Base-by-base conservation (phyloP, 1,140 invertebrate genomes). In the Limonius californicus region DNA sequence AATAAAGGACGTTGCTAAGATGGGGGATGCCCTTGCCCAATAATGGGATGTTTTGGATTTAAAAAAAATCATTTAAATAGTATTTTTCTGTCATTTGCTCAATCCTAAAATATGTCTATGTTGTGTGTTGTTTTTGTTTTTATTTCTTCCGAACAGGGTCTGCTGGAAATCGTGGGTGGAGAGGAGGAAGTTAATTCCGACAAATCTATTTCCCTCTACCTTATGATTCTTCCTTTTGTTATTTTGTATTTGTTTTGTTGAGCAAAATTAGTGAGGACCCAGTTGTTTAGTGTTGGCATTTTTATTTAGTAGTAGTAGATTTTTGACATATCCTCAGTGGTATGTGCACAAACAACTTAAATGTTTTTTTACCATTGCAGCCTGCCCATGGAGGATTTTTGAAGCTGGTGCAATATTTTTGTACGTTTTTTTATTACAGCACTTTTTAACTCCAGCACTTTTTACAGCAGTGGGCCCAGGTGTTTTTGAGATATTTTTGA, bases 321-420 rank as follows among this genome's bases (percentile, higher is more conserved):
- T 75, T 76, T 76, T 76, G 75, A 72, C 72, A 76, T 75, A 75
- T 73, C 74, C 70, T 39, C 63, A 61, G 73, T 69, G 74, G 67
- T 76, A 76, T 75, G 74, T 74, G 69, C 71, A 70, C 74, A 67
- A 50, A 21, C 45, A 21, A 50, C 45, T 21, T 50, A 70, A 64
- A 12, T 55, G 57, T 66, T 62, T 73, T 72, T 76, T 75, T 74
- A 74, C 73, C 72, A 76, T 76, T 76, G 72, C 75, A 76, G 75
- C 74, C 70, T 62, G 64, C 69, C 75, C 63, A 66, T 61, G 72
- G 69, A 69, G 75, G 70, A 73, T 77, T 74, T 76, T 76, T 75
- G 70, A 71, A 67, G 68, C 68, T 70, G 71, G 70, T 68, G 65
- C 67, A 68, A 65, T 70, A 72, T 70, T 73, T 74, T 72, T 71